A percentile compares a stretch with the other conserved stretches of the same genome.
Evolutionary conservation across 2,797 vertebrate species (phyloP).

Genomic region (Dicrostonyx torquatus): DNA sequence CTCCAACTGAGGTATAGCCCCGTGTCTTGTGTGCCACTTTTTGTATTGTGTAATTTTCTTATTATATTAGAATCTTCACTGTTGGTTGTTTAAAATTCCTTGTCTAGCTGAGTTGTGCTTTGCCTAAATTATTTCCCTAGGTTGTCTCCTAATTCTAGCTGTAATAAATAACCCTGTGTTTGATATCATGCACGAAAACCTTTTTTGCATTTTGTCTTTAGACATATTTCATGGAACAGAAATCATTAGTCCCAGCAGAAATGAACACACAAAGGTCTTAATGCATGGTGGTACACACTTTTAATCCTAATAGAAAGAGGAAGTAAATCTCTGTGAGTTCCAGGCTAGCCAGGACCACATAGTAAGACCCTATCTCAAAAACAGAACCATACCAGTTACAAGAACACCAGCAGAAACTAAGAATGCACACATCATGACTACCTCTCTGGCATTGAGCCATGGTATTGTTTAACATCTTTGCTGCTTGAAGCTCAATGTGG

Average conservation of each 20-base stretch:
- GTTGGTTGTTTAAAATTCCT: constrained; percentile 1
- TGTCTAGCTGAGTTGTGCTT: constrained; percentile 9
- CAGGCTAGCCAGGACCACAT: background rate
- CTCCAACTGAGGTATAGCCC: background rate
- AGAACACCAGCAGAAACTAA: background rate
- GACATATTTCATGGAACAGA: background rate
- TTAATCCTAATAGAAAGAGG: background rate
- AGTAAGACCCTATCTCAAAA: background rate
- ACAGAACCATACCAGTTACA: background rate
- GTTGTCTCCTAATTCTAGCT: constrained; percentile 34
- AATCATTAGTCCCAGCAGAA: constrained; percentile 6
- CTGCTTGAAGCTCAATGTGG: background rate
- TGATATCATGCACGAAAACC: background rate
- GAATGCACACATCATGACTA: background rate
- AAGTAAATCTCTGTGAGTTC: background rate
- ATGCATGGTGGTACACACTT: background rate
- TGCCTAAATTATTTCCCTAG: constrained; percentile 44
- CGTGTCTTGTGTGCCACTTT: constrained; percentile 11
- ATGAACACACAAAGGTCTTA: background rate
- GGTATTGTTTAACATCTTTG: background rate
- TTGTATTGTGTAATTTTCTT: constrained; percentile 40
- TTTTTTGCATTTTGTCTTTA: background rate
- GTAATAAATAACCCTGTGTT: constrained; percentile 23
- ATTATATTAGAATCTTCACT: constrained; percentile 8
- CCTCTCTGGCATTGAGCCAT: background rate